These are phyloP conservation scores for Silurus aristotelis DNA, from an alignment of 2,797 vertebrate genomes.

Conservation along the genomic window DNA sequence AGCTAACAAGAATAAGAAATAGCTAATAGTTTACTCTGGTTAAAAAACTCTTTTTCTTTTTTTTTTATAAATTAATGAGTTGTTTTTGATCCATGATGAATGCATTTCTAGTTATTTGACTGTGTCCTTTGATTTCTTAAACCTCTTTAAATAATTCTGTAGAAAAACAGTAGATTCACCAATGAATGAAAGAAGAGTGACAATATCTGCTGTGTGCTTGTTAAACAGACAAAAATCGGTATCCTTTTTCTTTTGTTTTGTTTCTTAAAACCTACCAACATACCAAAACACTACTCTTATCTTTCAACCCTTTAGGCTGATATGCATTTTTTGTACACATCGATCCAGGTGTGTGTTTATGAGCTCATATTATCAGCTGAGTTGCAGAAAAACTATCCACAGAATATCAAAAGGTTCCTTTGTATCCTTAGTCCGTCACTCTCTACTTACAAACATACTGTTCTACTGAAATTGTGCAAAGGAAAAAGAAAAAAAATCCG, in stretches of 20 bases:
- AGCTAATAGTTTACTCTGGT: not conserved
- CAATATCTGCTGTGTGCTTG: not conserved
- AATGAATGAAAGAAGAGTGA: not conserved
- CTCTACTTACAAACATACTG: not conserved
- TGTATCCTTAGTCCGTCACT: not conserved
- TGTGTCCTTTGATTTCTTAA: conserved; percentile 22
- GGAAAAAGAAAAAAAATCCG: not conserved
- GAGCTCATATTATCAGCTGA: not conserved
- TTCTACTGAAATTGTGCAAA: not conserved
- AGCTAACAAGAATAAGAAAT: too few relatives aligned
- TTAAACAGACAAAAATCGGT: not conserved
- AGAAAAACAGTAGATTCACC: not conserved
- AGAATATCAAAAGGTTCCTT: not conserved
- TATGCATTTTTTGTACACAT: not conserved
- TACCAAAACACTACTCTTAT: conserved; percentile 3
- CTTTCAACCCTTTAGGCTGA: conserved; percentile 24
- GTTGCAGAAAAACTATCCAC: not conserved
- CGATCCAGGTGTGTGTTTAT: conserved; percentile 8
- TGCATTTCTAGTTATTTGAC: not conserved
- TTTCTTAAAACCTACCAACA: conserved; percentile 14
- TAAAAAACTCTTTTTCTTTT: not conserved
- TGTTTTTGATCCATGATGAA: not conserved
- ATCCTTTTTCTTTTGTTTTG: not conserved
- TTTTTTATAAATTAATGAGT: too few relatives aligned
- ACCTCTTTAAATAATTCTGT: conserved; percentile 28